Percentiles rank a stretch among this genome's conserved stretches.
These are phyloP conservation scores for Diadema setosum DNA, from an alignment of 35 echinoderm and acorn worm species.

Conservation along the genomic window DNA sequence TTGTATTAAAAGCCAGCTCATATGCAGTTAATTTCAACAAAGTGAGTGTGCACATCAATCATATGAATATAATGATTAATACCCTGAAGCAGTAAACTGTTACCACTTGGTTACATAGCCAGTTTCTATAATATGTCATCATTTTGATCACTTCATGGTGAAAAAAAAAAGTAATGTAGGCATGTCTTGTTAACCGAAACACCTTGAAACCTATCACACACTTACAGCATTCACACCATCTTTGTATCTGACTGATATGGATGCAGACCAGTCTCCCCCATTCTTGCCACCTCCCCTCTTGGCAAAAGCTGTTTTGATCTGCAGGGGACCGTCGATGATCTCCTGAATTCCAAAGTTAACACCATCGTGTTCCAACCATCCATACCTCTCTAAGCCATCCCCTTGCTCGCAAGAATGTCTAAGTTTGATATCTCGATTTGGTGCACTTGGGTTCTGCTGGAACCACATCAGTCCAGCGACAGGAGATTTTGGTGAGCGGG, in stretches of 20 bases:
- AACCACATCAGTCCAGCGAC: constrained; percentile 99
- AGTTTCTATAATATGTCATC: no score
- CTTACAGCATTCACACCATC: constrained; percentile 27
- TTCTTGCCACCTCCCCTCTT: constrained; percentile 73
- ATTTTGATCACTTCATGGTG: no score
- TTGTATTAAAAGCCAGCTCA: no score
- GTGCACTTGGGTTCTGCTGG: constrained; percentile 36
- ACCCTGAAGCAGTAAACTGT: no score
- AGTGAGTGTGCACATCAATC: no score
- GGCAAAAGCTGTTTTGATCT: constrained; percentile 83
- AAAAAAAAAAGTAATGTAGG: no score
- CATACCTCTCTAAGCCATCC: constrained; percentile 77
- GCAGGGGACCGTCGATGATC: constrained; percentile 82
- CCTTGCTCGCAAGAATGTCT: constrained; percentile 95
- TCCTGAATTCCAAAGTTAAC: constrained; percentile 94
- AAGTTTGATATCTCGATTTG: constrained; percentile 61
- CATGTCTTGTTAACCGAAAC: no score
- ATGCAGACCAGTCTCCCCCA: constrained; percentile 93
- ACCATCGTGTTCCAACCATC: constrained; percentile 92
- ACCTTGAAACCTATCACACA: no score
- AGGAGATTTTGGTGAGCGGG: constrained; percentile 66
- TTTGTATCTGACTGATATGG: constrained; percentile 68
- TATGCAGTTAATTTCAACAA: no score
- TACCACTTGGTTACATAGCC: no score
- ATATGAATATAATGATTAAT: no score